Conservation (phyloP, 2,113 vertebrate genomes). For the Etheostoma spectabile region DNA sequence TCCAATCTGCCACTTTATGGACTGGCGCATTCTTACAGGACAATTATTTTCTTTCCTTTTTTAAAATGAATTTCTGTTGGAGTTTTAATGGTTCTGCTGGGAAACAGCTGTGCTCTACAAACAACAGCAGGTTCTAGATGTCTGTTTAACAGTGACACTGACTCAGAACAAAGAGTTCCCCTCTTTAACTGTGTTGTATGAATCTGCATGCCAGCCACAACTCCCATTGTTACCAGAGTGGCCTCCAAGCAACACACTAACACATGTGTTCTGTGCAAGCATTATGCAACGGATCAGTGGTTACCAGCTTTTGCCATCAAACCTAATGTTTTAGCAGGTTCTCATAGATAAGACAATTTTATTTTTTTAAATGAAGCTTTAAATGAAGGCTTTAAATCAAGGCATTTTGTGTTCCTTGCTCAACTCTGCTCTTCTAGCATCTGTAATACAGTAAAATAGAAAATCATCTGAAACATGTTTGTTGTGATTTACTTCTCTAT, state of each 20-base stretch:
- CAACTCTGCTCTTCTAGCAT: neutral
- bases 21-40: neutral
- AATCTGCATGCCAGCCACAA: conserved; percentile 29
- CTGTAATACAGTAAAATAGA: neutral
- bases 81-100: neutral
- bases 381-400: neutral
- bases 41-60: neutral
- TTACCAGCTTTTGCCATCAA: neutral
- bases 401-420: neutral
- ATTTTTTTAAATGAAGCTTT: neutral
- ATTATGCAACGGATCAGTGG: conserved; percentile 11
- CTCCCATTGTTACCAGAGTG: conserved; percentile 13
- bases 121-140: conserved; percentile 1
- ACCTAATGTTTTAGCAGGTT: neutral
- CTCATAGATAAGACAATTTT: neutral
- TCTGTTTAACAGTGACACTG: neutral
- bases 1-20: neutral
- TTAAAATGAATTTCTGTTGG: neutral
- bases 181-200: conserved; percentile 3
- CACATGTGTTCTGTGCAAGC: conserved; percentile 25
- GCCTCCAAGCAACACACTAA: conserved; percentile 4
- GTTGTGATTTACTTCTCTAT: neutral
- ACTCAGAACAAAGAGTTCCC: conserved; percentile 19
- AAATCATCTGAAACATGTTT: neutral
- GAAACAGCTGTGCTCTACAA: conserved; percentile 12